A percentile compares a stretch with the other conserved stretches of the same genome.
phyloP scores from a whole-genome alignment of 2,797 vertebrate species.

The Tarsius wallacei region DNA sequence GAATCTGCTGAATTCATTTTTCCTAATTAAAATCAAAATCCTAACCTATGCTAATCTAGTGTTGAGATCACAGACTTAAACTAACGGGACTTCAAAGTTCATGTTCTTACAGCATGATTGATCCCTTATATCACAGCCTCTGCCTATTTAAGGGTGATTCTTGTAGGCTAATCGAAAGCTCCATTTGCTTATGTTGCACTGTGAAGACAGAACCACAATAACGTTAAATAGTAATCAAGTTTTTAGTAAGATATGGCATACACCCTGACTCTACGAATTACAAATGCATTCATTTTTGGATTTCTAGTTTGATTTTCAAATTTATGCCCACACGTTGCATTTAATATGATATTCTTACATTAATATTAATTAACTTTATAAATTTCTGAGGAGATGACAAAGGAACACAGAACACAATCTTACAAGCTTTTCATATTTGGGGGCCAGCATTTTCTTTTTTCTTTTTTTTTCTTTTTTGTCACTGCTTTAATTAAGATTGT shows the following conservation, averaged over 20 bases:
- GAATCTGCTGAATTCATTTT: constrained; percentile 37
- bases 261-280: constrained; percentile 22
- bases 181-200: background rate
- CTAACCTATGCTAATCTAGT: background rate
- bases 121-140: background rate
- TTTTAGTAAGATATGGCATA: background rate
- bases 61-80: constrained; percentile 49
- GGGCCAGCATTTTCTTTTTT: constrained; percentile 49
- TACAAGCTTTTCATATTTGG: constrained; percentile 13
- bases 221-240: background rate
- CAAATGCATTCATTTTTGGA: constrained; percentile 35
- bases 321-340: constrained; percentile 57
- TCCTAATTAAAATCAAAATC: constrained; percentile 70
- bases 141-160: background rate
- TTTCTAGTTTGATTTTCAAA: constrained; percentile 65
- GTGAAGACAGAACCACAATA: background rate
- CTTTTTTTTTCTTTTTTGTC: constrained; percentile 64
- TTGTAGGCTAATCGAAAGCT: background rate
- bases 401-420: constrained; percentile 20
- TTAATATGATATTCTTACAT: constrained; percentile 66
- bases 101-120: background rate
- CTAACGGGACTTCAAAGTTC: background rate
- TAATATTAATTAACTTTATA: constrained; percentile 79
- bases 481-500: constrained; percentile 53
- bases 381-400: constrained; percentile 69